A percentile compares a stretch with the other conserved stretches of the same genome.
phyloP scores from a whole-genome alignment of 2,888 invertebrate species.

The Nemotelus nigrinus region DNA sequence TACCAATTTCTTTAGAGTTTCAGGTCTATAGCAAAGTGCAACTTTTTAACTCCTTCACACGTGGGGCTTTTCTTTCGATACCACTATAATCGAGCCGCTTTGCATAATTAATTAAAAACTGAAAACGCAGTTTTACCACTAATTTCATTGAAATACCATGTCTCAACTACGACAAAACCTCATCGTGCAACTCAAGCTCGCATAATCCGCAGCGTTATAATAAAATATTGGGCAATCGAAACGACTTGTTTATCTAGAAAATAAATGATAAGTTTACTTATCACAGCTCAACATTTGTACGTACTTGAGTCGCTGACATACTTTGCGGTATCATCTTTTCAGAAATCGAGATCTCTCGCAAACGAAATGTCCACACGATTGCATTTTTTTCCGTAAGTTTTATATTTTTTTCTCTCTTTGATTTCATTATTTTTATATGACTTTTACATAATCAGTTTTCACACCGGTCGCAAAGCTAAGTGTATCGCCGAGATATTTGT shows the following conservation, averaged over 20 bases:
- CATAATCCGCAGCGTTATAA: neutral
- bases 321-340: slow-evolving; percentile 22
- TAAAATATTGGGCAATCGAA: slow-evolving; percentile 35
- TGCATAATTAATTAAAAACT: too few relatives aligned
- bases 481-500: neutral
- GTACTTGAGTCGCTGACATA: slow-evolving; percentile 28
- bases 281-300: slow-evolving; percentile 29
- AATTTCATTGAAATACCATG: too few relatives aligned
- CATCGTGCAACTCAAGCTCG: too few relatives aligned
- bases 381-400: neutral
- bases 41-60: too few relatives aligned
- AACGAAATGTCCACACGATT: neutral
- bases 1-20: too few relatives aligned
- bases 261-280: slow-evolving; percentile 41
- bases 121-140: too few relatives aligned
- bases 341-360: slow-evolving; percentile 2
- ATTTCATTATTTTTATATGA: neutral
- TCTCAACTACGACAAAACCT: too few relatives aligned
- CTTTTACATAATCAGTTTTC: neutral
- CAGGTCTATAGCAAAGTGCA: too few relatives aligned
- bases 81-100: too few relatives aligned
- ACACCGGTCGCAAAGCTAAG: too few relatives aligned
- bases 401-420: neutral
- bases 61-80: too few relatives aligned
- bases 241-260: slow-evolving; percentile 25